Evolutionary conservation across 2,797 vertebrate genomes (phyloP), one percentile per base, ranked within the genome.

Genomic region (Distichodus sexfasciatus): DNA sequence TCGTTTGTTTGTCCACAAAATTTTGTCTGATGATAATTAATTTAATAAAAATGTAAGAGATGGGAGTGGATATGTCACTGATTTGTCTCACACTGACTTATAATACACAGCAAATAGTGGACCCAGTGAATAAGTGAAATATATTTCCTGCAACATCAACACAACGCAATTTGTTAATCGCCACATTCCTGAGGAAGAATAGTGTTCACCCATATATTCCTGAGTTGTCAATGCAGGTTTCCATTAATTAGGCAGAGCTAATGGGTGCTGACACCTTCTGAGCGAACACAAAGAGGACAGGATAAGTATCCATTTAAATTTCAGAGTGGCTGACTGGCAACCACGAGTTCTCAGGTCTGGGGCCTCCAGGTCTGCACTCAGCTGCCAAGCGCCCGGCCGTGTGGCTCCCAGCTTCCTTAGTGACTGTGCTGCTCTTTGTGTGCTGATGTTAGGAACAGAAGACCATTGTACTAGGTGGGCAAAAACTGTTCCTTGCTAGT

Each of bases 391-490:
- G 61, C 35, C 33, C 24, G 26, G 24, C 14, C 35, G 31, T 35
- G 17, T 36, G 55, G 66, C 26, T 23, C 46, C 12, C 35, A 51
- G 43, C 67, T 62, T 70, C 58, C 58, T 70, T 53, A 53, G 36
- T 41, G 26, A 53, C 33, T 70, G 26, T 54, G 31, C 38, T 36
- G 14, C 54, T 61, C 14, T 51, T 26, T 62, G 17, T 31, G 5
- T 3, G 19, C 2, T 35, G 23, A 59, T 48, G 21, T 26, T 31
- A 44, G 15, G 33, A 69, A 33, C 44, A 50, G 21, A 41, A 29
- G 5, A 15, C 36, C 15, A 3, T 3, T 35, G n/a, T 26, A 7
- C 15, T 31, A 6, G 28, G 17, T 19, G 11, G 28, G 40, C n/a
- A 8, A 67, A 36, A 19, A 54, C 23, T 6, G 8, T 6, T 58